These are phyloP conservation scores for Agrochola macilenta DNA, from an alignment of 2,888 invertebrate genomes.

Conservation along the genomic window DNA sequence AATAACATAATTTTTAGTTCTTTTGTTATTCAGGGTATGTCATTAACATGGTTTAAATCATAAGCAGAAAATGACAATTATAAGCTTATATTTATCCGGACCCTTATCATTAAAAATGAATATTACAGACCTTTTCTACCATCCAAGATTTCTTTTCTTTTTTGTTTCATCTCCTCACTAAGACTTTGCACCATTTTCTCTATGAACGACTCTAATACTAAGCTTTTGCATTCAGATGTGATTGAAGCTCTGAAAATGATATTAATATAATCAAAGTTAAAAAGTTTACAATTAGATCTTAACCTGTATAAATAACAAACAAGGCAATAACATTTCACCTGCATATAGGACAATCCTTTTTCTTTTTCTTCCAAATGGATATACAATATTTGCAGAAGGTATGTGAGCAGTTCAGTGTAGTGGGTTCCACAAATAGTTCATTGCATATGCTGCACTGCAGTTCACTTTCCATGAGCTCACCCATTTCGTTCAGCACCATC, in stretches of 20 bases:
- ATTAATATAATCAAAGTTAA: not conserved
- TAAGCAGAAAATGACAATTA: not conserved
- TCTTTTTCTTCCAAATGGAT: conserved; percentile 92
- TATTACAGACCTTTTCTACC: conserved; percentile 83
- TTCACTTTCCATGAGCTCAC: conserved; percentile 92
- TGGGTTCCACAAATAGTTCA: conserved; percentile 93
- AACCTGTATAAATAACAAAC: not conserved
- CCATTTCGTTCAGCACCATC: conserved; percentile 80
- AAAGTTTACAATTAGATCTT: conserved; percentile 4
- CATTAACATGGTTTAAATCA: not conserved
- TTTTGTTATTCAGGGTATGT: not conserved
- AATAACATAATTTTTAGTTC: not conserved
- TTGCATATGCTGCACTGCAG: conserved; percentile 94
- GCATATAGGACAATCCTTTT: conserved; percentile 94
- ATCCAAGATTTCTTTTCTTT: conserved; percentile 89
- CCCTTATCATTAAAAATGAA: not conserved
- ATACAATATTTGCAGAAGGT: conserved; percentile 94
- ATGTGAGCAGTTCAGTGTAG: conserved; percentile 93
- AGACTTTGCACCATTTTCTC: conserved; percentile 92
- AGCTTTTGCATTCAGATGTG: conserved; percentile 89
- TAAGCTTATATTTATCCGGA: conserved; percentile 25
- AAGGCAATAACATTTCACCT: conserved; percentile 72
- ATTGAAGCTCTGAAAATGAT: conserved; percentile 76
- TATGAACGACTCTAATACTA: conserved; percentile 94
- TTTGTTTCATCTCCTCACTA: conserved; percentile 90